Base-by-base conservation (phyloP, 30 jellyfish, hydroid and myxozoan genomes). In the Chrysaora quinquecirrha region DNA sequence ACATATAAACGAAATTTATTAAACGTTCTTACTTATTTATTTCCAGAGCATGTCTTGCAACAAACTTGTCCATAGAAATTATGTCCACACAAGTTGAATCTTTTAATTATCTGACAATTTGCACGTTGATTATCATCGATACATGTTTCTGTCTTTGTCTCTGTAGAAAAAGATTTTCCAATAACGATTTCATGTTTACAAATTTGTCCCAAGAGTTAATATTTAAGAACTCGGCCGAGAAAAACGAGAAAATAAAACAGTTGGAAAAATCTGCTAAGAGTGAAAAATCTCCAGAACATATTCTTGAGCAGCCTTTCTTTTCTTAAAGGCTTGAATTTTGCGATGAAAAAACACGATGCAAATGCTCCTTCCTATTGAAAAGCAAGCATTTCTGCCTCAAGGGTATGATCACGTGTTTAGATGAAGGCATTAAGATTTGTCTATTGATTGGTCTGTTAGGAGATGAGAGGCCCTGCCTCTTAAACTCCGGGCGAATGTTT, bases 41-140 rank as follows among this genome's bases (percentile, higher is more conserved):
- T 80, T 32, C 79, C 66, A 31, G 88, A 73, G 71, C 95, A 84
- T 48, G 95, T 72, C 78, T 73, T 73, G 88, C 95, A 84, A 67
- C 95, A 84, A n/a, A 65, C 63, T 10, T 72, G 82, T n/a, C 82
- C 71, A 60, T 84, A 84, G 66, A 84, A 32, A 30, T 56, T 78
- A 48, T 84, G 95, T 20, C 64, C 54, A 69, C 95, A 84, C 12
- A 73, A 29, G 18, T 64, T 64, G 71, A 52, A 50, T 35, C 64
- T 48, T 73, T 84, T 73, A 61, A 84, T 84, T 38, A 84, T 35
- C 35, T 10, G 69, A 48, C 95, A 84, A 46, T 84, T 74, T 60
- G 95, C 95, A 30, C 70, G 81, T 20, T 48, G 78, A 4, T 75
- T 77, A 30, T 84, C 81, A 48, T 84, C 95, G 31, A 84, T 78